Evolutionary conservation across 1,140 invertebrate species (phyloP), one percentile per base, ranked within the genome.

Genomic region (Drosophila littoralis): DNA sequence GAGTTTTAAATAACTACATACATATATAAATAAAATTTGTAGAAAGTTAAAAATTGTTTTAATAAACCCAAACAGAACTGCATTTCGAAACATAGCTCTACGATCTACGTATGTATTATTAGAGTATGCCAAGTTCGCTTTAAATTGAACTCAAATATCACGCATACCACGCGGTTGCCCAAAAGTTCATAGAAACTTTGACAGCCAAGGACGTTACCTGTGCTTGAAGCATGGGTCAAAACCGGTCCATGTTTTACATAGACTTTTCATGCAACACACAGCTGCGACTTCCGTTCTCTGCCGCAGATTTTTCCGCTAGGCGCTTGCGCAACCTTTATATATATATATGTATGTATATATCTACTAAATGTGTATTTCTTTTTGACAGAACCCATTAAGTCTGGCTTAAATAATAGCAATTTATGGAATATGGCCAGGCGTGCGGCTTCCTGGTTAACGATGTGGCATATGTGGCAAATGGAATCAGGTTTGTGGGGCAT

Each of bases 401-500:
- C 64, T 43, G 40, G 61, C 6, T 65, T 42, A 80, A 77, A 63
- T 72, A 50, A 57, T 59, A 33, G 46, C 71, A 55, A 61, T 46
- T 48, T 71, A 78, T 83, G 76, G 73, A 59, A 73, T 52, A 38
- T 64, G 57, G 58, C 52, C 75, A 72, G 77, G 74, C 55, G 66
- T 46, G 54, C 51, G 54, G 63, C 69, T 88, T 88, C 83, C 83
- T 89, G 83, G 84, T 88, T 77, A 28, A 28, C 22, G 5, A 28
- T 28, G 3, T 28, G 63, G 17, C 48, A 15, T 35, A 38, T 52
- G 48, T 28, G 58, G 59, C 81, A 63, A 75, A 76, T 64, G 52
- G 73, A 89, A 80, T 83, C 83, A 88, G 84, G 83, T 89, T 88
- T 88, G 36, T 80, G 80, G 79, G 52, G 72, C 84, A 82, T 71